Evolutionary conservation across 2,797 vertebrate species (phyloP).

Genomic region (Ctenosaura bakeri): DNA sequence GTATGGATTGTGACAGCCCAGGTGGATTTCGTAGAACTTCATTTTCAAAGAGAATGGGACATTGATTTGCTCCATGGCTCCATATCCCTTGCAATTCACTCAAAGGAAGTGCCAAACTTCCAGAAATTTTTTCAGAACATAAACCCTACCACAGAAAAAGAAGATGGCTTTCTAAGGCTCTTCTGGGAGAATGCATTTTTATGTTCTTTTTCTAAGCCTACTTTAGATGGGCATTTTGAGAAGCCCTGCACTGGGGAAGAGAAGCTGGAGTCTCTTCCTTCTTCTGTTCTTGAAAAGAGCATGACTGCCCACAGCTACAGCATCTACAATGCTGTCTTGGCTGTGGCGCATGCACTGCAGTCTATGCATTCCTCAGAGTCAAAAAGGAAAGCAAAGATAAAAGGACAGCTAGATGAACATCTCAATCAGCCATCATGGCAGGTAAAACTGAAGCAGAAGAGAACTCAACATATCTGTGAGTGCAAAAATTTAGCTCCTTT

Average conservation of each 20-base stretch:
- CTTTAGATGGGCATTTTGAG: not conserved
- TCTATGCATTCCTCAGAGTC: not conserved
- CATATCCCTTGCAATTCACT: conserved; percentile 6
- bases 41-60: not conserved
- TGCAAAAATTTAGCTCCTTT: no score
- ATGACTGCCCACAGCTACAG: conserved; percentile 13
- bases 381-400: not conserved
- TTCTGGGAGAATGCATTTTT: conserved; percentile 14
- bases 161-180: not conserved
- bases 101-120: conserved; percentile 2
- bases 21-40: not conserved
- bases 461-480: not conserved
- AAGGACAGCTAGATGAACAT: not conserved
- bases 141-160: not conserved
- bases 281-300: conserved; percentile 4
- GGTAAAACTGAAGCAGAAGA: not conserved
- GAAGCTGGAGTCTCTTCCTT: not conserved
- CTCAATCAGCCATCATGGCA: not conserved
- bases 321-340: conserved; percentile 1
- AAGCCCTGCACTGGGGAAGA: not conserved
- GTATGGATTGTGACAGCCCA: not conserved
- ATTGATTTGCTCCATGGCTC: not conserved
- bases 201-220: rapidly evolving
- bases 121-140: not conserved
- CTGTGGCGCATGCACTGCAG: not conserved